Evolutionary conservation across 2,113 vertebrate species (phyloP).

Genomic region (Promerops cafer): DNA sequence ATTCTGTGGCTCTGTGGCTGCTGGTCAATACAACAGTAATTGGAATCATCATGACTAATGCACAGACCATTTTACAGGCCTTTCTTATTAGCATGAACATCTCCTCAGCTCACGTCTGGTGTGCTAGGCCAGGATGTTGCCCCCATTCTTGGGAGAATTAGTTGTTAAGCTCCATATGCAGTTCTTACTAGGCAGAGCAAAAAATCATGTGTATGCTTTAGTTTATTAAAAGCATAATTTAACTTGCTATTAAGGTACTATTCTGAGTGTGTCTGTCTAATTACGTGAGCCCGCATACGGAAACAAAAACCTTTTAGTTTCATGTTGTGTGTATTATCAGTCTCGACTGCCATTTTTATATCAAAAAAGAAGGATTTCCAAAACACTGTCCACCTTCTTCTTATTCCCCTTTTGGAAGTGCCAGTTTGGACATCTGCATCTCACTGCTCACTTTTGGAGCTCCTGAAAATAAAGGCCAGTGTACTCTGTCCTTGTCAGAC

Average conservation of each 20-base stretch:
- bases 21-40: slow-evolving; percentile 3
- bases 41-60: slow-evolving; percentile 20
- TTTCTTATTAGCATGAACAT: background rate
- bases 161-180: background rate
- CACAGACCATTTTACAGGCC: background rate
- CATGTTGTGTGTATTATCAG: background rate
- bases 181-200: background rate
- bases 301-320: background rate
- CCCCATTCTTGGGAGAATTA: background rate
- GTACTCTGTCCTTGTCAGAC: background rate
- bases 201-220: background rate
- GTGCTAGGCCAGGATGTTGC: background rate
- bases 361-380: background rate
- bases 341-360: background rate
- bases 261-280: background rate
- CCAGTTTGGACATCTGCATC: background rate
- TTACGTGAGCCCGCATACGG: accelerated
- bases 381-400: background rate
- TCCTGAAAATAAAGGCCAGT: background rate
- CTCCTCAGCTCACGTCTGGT: background rate
- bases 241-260: background rate
- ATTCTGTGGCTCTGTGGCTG: background rate
- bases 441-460: background rate
- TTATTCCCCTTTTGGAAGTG: background rate
- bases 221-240: background rate